Evolutionary conservation across 2,888 invertebrate species (phyloP).

Genomic region (Orthosia gothica): DNA sequence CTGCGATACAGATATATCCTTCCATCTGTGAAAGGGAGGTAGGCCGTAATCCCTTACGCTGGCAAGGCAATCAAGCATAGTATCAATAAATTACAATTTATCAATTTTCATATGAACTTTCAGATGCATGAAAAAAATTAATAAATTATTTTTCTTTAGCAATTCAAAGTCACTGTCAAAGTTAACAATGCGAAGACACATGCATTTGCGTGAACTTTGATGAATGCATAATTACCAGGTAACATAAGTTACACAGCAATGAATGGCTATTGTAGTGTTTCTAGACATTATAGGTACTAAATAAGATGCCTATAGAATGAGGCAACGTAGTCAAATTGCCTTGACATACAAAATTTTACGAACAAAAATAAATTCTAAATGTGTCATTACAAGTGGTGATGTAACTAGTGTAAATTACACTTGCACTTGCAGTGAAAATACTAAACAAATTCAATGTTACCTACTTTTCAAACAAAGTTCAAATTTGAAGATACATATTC

Average conservation of each 20-base stretch:
- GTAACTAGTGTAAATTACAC: conserved; percentile 36
- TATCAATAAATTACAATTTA: conserved; percentile 5
- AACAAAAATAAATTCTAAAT: conserved; percentile 59
- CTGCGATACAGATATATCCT: background rate
- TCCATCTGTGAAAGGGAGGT: background rate
- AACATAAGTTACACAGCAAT: conserved; percentile 38
- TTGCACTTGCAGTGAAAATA: conserved; percentile 36
- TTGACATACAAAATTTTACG: conserved; percentile 59
- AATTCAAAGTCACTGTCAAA: conserved; percentile 63
- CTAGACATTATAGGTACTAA: conserved; percentile 49
- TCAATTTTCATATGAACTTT: conserved; percentile 10
- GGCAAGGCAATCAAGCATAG: background rate
- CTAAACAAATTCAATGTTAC: conserved; percentile 10
- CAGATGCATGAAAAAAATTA: background rate
- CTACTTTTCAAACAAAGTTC: too few species aligned
- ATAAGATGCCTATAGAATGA: conserved; percentile 52
- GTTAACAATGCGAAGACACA: conserved; percentile 33
- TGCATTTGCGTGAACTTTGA: conserved; percentile 42
- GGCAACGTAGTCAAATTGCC: conserved; percentile 51
- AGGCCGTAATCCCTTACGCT: too few species aligned
- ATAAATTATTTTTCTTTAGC: conserved; percentile 39
- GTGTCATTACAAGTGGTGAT: conserved; percentile 37
- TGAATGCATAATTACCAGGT: conserved; percentile 54
- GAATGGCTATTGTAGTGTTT: conserved; percentile 60
- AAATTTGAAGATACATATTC: too few species aligned